Base-by-base conservation (phyloP, 2,888 invertebrate genomes). In the Zeuzera pyrina region DNA sequence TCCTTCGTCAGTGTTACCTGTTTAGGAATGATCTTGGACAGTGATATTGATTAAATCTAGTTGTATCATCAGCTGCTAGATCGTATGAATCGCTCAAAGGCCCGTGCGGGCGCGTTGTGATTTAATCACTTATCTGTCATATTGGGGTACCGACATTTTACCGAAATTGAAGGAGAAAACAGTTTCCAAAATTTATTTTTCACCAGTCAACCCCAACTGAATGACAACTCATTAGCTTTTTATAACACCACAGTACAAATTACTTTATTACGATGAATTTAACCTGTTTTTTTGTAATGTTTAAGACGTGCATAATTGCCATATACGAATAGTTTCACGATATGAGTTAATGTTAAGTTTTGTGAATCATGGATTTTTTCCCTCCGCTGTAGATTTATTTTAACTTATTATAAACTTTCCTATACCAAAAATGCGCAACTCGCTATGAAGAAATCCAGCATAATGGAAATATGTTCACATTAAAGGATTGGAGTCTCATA, bases 401-500 rank as follows among this genome's bases (percentile, higher is more conserved):
- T n/a, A n/a, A n/a, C n/a, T n/a, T n/a, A n/a, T n/a, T 35, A 36
- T 28, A 30, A 30, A 23, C 8, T 19, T 19, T 19, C 19, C 6
- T 30, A 36, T 36, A 33, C 36, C 36, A 36, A 36, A 33, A 31
- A 36, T n/a, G n/a, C n/a, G n/a, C n/a, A n/a, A n/a, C n/a, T n/a
- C n/a, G n/a, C 22, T 4, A 10, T 11, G 22, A 10, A 4, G 3
- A 22, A 1, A 22, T 10, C 10, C 10, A 11, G 22, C 22, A 8
- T 22, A 1, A 22, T 22, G 7, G 11, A 1, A 22, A 22, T 22
- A 3, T 22, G 22, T 22, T 1, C 22, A 22, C 4, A 22, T 22
- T 2, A 1, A 55, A 42, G 58, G 56, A 41, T 46, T 43, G 41
- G 69, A 72, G 67, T 72, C 72, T 72, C 72, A 69, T 57, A 51